phyloP scores from a whole-genome alignment of 2,888 invertebrate species.

The Phorcus lineatus region DNA sequence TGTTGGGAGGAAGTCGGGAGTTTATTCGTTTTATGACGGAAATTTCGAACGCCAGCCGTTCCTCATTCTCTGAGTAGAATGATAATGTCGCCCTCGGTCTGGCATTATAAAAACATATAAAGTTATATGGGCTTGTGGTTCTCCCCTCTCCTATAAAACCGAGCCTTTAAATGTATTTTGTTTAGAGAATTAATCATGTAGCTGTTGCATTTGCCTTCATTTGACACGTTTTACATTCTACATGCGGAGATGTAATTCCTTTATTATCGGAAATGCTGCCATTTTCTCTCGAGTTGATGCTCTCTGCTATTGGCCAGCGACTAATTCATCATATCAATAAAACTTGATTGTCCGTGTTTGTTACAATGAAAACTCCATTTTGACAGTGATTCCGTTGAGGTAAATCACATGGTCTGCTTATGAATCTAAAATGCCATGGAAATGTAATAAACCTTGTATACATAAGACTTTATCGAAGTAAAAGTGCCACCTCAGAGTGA shows the following conservation, averaged over 20 bases:
- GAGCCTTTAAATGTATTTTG: slow-evolving; percentile 12
- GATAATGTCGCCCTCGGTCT: neutral
- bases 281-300: slow-evolving; percentile 2
- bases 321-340: slow-evolving; percentile 10
- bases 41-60: neutral
- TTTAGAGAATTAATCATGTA: slow-evolving; percentile 18
- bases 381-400: neutral
- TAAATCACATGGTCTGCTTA: neutral
- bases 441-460: neutral
- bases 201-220: slow-evolving; percentile 6
- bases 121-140: neutral
- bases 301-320: neutral
- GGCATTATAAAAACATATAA: slow-evolving; percentile 22
- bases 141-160: neutral
- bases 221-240: slow-evolving; percentile 18
- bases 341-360: neutral
- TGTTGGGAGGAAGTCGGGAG: neutral
- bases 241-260: slow-evolving; percentile 17
- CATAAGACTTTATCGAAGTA: too few species aligned
- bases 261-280: neutral
- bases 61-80: neutral
- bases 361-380: neutral
- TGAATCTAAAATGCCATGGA: neutral
- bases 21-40: neutral
- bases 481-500: too few species aligned